A percentile compares a stretch with the other conserved stretches of the same genome.
phyloP scores from a whole-genome alignment of 2,797 vertebrate genomes.

The Acrossocheilus fasciatus region DNA sequence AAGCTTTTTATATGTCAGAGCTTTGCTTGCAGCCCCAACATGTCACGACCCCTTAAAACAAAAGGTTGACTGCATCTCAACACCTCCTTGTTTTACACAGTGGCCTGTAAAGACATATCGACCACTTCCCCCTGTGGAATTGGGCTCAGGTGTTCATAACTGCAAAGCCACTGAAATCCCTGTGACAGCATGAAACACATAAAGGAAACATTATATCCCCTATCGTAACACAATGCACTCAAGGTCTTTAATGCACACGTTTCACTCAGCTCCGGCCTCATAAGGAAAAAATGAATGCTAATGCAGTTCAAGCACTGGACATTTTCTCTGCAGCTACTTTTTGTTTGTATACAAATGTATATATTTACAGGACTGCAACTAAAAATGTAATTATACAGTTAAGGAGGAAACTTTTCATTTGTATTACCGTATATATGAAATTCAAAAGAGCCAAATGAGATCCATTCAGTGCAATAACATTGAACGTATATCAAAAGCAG shows the following conservation, averaged over 20 bases:
- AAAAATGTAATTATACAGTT: not conserved
- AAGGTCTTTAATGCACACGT: not conserved
- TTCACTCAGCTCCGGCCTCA: not conserved
- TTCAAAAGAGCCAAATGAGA: not conserved
- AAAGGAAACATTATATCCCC: conserved; percentile 17
- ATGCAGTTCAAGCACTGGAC: not conserved
- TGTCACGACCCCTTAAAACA: conserved; percentile 53
- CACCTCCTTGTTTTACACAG: conserved; percentile 55
- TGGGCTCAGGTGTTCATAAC: conserved; percentile 52
- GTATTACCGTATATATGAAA: not conserved
- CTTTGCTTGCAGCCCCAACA: conserved; percentile 18
- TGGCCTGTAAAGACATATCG: conserved; percentile 62
- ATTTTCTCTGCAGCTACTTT: not conserved
- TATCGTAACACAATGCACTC: not conserved
- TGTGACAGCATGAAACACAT: conserved; percentile 35
- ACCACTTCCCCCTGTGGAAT: conserved; percentile 51
- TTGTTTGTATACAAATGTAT: not conserved
- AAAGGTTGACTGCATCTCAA: conserved; percentile 58
- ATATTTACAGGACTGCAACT: not conserved
- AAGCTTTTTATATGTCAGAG: conserved; percentile 2
- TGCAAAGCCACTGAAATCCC: conserved; percentile 39
- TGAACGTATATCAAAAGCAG: not conserved
- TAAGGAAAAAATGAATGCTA: too few relatives aligned
- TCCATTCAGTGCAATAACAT: not conserved
- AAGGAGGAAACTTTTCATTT: not conserved